phyloP scores from a whole-genome alignment of 2,113 vertebrate genomes.

The Hippocampus mohnikei region DNA sequence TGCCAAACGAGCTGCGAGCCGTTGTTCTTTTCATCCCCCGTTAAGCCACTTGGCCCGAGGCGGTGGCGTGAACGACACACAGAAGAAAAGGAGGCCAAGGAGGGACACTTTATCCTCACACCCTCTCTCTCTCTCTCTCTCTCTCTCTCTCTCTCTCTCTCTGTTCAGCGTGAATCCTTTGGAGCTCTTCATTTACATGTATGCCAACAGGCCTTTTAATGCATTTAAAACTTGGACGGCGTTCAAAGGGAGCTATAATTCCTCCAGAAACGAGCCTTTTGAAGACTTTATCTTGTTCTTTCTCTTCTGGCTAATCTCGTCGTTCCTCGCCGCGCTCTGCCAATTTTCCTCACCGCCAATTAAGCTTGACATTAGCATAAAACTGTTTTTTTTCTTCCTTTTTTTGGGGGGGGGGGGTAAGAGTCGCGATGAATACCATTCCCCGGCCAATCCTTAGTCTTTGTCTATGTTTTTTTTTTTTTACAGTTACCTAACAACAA shows the following conservation, averaged over 20 bases:
- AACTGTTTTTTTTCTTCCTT: slow-evolving; percentile 89
- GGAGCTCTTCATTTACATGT: slow-evolving; percentile 93
- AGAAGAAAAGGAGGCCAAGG: slow-evolving; percentile 59
- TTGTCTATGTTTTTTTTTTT: slow-evolving; percentile 41
- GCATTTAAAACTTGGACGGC: slow-evolving; percentile 96
- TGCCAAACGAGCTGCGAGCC: slow-evolving; percentile 70
- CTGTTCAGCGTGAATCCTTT: slow-evolving; percentile 78
- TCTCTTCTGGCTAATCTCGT: slow-evolving; percentile 95
- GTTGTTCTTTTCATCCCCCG: slow-evolving; percentile 75
- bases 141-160: slow-evolving; percentile 83
- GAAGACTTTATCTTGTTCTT: slow-evolving; percentile 98
- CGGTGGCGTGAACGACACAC: slow-evolving; percentile 55
- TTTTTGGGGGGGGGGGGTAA: slow-evolving; percentile 75
- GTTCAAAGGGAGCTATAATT: slow-evolving; percentile 98
- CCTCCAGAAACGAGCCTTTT: slow-evolving; percentile 97
- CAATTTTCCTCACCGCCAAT: slow-evolving; percentile 98
- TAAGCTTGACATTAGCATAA: slow-evolving; percentile 97
- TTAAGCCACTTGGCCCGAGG: slow-evolving; percentile 76
- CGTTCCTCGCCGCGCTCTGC: slow-evolving; percentile 95
- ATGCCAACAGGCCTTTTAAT: slow-evolving; percentile 96
- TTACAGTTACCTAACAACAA: slow-evolving; percentile 42
- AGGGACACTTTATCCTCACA: slow-evolving; percentile 69
- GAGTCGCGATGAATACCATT: slow-evolving; percentile 79
- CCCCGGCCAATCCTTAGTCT: slow-evolving; percentile 58
- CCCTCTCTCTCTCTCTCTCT: slow-evolving; percentile 80